Percentiles rank a stretch among this genome's conserved stretches.
phyloP scores from a whole-genome alignment of 2,113 vertebrate genomes.

The Ailurus styani region DNA sequence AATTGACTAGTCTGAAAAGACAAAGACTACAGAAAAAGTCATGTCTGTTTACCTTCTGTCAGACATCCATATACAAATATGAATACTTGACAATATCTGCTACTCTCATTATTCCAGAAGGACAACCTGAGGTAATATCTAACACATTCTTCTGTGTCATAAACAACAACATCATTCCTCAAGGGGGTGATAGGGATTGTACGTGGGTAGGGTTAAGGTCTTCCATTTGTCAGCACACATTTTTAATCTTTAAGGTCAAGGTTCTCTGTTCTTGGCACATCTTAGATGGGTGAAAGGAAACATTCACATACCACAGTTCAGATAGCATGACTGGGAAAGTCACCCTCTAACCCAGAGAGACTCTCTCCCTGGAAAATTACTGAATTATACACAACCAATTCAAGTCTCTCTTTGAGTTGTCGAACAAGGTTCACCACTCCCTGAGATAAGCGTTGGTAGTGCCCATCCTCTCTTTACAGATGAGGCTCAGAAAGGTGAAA shows the following conservation, averaged over 20 bases:
- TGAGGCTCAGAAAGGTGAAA: not conserved
- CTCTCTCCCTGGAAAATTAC: constrained; percentile 26
- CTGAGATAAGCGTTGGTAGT: not conserved
- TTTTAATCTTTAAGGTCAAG: constrained; percentile 39
- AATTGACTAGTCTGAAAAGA: not conserved
- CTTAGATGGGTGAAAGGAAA: constrained; percentile 2
- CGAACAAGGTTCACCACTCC: not conserved
- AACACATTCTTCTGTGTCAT: not conserved
- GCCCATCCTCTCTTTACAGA: not conserved
- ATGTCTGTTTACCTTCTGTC: not conserved
- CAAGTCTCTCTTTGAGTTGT: not conserved
- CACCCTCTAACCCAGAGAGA: not conserved
- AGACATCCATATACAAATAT: not conserved
- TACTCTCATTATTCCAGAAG: not conserved
- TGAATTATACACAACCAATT: not conserved
- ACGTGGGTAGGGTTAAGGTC: not conserved
- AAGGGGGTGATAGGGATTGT: not conserved
- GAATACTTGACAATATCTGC: not conserved
- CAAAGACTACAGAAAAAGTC: not conserved
- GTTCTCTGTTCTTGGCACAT: constrained; percentile 2
- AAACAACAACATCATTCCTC: not conserved
- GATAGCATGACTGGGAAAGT: constrained; percentile 21
- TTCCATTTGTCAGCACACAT: constrained; percentile 2
- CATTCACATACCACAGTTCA: constrained; percentile 30
- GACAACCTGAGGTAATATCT: not conserved